These are phyloP conservation scores for Ranitomeya imitator DNA, from an alignment of 2,113 vertebrate genomes.

Conservation along the genomic window DNA sequence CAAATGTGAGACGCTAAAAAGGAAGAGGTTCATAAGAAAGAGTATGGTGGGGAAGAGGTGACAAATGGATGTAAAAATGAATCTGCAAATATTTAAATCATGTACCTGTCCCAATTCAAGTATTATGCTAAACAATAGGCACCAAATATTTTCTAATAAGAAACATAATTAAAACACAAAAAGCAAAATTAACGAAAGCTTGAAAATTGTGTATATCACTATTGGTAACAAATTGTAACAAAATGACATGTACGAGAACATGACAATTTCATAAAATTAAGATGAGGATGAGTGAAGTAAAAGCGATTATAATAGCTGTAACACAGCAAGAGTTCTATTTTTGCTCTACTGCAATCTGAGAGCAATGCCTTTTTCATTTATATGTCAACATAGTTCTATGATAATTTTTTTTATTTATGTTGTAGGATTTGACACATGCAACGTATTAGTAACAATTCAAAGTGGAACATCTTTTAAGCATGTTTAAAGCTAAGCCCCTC, in stretches of 20 bases:
- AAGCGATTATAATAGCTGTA: too few species aligned
- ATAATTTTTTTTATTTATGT: too few species aligned
- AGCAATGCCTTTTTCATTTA: too few species aligned
- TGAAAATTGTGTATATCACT: background rate
- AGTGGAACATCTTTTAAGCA: too few species aligned
- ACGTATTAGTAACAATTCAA: too few species aligned
- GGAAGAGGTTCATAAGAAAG: background rate
- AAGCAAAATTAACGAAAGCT: background rate
- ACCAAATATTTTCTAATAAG: background rate
- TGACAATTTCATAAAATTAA: background rate
- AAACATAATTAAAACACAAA: background rate
- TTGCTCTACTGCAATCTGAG: too few species aligned
- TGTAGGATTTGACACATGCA: too few species aligned
- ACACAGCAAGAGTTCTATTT: too few species aligned
- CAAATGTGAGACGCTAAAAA: background rate
- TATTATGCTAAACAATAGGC: background rate
- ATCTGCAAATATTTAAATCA: background rate
- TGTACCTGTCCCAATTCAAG: background rate
- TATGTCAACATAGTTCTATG: too few species aligned
- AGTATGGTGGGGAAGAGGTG: background rate
- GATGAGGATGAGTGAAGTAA: background rate
- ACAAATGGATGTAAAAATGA: background rate
- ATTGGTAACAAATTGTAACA: background rate
- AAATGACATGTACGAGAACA: background rate
- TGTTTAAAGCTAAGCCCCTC: too few species aligned